Evolutionary conservation across 2,797 vertebrate species (phyloP), one percentile per base, ranked within the genome.

Genomic region (Sebastes flavidus): DNA sequence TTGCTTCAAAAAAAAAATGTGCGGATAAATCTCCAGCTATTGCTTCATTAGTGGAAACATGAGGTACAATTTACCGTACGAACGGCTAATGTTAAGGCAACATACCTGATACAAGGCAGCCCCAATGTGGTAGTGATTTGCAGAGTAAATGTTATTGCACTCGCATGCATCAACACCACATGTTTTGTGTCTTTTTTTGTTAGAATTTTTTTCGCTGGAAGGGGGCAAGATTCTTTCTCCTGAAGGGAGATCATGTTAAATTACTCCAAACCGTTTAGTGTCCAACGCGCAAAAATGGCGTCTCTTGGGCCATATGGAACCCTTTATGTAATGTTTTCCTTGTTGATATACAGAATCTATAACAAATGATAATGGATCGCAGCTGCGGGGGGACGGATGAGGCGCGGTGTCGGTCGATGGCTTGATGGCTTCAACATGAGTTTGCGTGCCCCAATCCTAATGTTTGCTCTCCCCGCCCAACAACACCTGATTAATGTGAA

Each of bases 321-420:
- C 94, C 87, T 96, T 98, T 96, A 94, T 94, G 94, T 92, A 94
- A 94, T 95, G 94, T 95, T 97, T 97, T 97, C 95, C 91, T 96
- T 96, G 95, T 96, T 96, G 95, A 96, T 96, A 95, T 95, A 96
- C 96, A 97, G 97, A 97, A 97, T 97, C 93, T 96, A 92, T 97
- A 97, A 97, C 96, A 97, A 97, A 97, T 95, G 95, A 91, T 98
- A 98, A 98, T 97, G 94, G 94, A 92, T 97, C 95, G 90, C 98
- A 98, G 97, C 97, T 98, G 97, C 93, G 87, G 92, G 79, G 42
- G 42, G 42, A 66, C 46, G 93, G 92, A 95, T 93, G 91, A 95
- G 93, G 95, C 94, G 75, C 91, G 90, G 92, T 95, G 96, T 97
- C 91, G 92, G 93, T 88, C 92, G 90, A 95, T 95, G 94, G 93